Base-by-base conservation (phyloP, 2,888 invertebrate species). In the Oscheius sp. region DNA sequence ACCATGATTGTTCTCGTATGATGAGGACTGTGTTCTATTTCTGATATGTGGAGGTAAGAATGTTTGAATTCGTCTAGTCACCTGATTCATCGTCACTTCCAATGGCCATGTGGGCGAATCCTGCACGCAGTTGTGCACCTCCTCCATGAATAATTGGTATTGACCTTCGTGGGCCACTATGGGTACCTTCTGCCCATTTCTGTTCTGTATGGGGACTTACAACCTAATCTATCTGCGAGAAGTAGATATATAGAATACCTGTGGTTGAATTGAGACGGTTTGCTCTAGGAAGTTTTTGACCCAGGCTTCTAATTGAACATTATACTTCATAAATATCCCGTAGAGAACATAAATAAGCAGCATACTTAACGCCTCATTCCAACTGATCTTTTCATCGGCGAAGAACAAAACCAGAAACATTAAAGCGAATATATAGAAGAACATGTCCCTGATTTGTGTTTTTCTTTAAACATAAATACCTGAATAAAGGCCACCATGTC, bases 321-420 rank as follows among this genome's bases (percentile, higher is more conserved):
- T 85, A 69, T 75, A 82, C 57, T 85, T 85, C 85, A 85, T 85
- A 57, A 85, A 82, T 17, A 81, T 61, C 3, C 81, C 82, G 70
- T 85, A 85, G 14, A 70, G 30, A 8, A 85, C 68, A 71, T 85
- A 85, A 44, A 85, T 77, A 22, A 67, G 17, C 36, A 85, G 78
- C 74, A 85, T 72, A 1, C 72, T 67, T 1, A 78, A 57, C 0
- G 82, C 81, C 74, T 82, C 81, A 41, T 74, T 77, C 80, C 81
- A 81, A 20, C 63, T 69, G 33, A 82, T 79, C 32, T 68, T 49
- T 57, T 82, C 81, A 65, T 82, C 80, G 0, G 72, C 51, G 67
- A 82, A 82, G 68, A 81, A 81, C 14, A 77, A 51, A 1, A 80
- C 77, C 8, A 82, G 72, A 28, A 81, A 68, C 17, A 79, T 74